Conservation (phyloP, 2,113 vertebrate species). For the Lota lota region DNA sequence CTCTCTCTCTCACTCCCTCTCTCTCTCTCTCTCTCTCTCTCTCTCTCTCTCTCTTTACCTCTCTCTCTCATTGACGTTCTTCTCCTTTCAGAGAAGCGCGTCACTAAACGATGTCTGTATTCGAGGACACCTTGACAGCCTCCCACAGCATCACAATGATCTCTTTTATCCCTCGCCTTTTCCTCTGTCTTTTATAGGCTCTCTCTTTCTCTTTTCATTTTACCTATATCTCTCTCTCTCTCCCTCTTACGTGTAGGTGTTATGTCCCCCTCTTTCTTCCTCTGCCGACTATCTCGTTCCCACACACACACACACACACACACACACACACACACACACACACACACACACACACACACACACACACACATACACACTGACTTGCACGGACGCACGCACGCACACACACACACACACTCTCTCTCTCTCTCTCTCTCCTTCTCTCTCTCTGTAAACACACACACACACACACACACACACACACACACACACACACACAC, state of each 20-base stretch:
- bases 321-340: background rate
- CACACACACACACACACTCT: no score
- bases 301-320: background rate
- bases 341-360: background rate
- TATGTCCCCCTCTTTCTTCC: background rate
- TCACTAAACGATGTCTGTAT: constrained; percentile 71
- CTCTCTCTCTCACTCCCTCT: background rate
- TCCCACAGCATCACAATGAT: constrained; percentile 54
- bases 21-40: background rate
- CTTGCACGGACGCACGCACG: background rate
- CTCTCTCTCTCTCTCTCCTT: constrained; percentile 28
- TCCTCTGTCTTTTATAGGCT: no score
- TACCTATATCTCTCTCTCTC: no score
- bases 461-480: background rate
- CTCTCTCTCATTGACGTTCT: constrained; percentile 1
- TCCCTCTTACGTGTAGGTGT: no score
- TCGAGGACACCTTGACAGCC: constrained; percentile 74
- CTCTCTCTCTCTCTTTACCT: background rate
- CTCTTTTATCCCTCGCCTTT: background rate
- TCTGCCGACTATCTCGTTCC: constrained; percentile 38
- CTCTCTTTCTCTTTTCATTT: no score
- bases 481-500: no score
- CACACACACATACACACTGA: background rate
- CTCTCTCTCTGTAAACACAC: constrained; percentile 22
- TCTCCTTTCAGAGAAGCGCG: constrained; percentile 31